Percentiles rank a stretch among this genome's conserved stretches.
Conservation (phyloP, 2,888 invertebrate genomes). For the Idaea aversata region DNA sequence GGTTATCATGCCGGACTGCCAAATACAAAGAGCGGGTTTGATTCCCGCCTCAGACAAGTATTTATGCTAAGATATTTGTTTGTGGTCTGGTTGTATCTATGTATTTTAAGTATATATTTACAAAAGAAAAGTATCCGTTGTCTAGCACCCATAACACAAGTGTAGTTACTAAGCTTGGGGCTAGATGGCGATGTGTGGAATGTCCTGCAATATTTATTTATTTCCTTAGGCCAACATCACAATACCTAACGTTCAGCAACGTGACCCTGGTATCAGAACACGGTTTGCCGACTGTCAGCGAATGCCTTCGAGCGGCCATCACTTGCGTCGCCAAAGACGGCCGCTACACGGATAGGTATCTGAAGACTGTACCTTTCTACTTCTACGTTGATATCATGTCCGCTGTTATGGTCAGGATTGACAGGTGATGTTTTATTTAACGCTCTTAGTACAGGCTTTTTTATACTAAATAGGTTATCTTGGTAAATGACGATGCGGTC, state of each 20-base stretch:
- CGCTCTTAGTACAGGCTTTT: neutral
- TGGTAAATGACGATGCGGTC: neutral
- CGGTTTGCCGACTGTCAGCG: slow-evolving; percentile 76
- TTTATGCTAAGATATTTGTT: no score
- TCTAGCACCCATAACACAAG: no score
- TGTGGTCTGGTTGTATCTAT: no score
- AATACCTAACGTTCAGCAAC: slow-evolving; percentile 83
- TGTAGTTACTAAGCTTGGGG: no score
- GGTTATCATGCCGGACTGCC: no score
- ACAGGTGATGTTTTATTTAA: slow-evolving; percentile 63
- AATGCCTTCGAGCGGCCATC: slow-evolving; percentile 62
- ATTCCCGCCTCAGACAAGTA: no score
- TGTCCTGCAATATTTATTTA: neutral
- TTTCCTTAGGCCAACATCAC: slow-evolving; percentile 53
- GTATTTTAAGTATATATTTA: no score
- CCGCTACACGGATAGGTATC: slow-evolving; percentile 75
- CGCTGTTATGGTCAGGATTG: slow-evolving; percentile 78
- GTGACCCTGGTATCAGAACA: slow-evolving; percentile 85
- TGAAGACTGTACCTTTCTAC: slow-evolving; percentile 80
- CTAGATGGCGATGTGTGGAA: no score
- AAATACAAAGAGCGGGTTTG: no score
- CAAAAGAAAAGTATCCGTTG: no score
- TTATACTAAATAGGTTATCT: neutral
- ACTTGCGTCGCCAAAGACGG: slow-evolving; percentile 77
- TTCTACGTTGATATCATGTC: slow-evolving; percentile 84